Evolutionary conservation across 1,140 invertebrate species (phyloP).

Genomic region (Leptinotarsa lineolata): DNA sequence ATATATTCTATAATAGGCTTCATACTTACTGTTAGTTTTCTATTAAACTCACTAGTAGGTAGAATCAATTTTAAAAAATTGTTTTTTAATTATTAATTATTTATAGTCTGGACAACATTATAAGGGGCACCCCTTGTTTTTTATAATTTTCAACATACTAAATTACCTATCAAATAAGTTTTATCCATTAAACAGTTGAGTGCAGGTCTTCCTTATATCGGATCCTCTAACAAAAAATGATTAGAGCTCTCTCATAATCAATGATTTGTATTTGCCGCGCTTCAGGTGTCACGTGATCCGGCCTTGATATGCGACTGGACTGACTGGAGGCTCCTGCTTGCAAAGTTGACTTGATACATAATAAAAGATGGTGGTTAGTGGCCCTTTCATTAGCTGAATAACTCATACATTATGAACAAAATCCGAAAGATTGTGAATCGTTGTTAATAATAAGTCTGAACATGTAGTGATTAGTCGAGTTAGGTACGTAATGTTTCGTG

Average conservation of each 20-base stretch:
- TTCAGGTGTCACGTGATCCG: constrained; percentile 39
- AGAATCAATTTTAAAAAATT: too few species aligned
- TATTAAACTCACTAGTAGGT: too few species aligned
- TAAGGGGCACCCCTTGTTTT: too few species aligned
- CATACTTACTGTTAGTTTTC: too few species aligned
- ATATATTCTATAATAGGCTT: too few species aligned
- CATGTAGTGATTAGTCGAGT: constrained; percentile 23
- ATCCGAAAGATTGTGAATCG: constrained; percentile 31
- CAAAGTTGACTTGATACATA: constrained; percentile 40
- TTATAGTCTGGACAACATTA: too few species aligned
- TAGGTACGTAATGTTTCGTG: constrained; percentile 31
- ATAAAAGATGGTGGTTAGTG: constrained; percentile 47
- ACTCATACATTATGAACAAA: constrained; percentile 32
- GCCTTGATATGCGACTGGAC: constrained; percentile 38
- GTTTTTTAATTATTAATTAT: too few species aligned
- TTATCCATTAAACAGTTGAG: too few species aligned
- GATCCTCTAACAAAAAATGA: too few species aligned
- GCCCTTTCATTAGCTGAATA: constrained; percentile 31
- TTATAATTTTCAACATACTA: too few species aligned
- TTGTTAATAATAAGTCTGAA: constrained; percentile 14
- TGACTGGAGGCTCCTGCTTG: constrained; percentile 24
- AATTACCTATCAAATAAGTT: too few species aligned
- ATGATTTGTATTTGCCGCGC: constrained; percentile 47
- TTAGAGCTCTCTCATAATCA: background rate
- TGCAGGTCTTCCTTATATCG: too few species aligned